Percentiles rank a stretch among this genome's conserved stretches.
phyloP scores from a whole-genome alignment of 2,888 invertebrate genomes.

The Apodemia mormo region DNA sequence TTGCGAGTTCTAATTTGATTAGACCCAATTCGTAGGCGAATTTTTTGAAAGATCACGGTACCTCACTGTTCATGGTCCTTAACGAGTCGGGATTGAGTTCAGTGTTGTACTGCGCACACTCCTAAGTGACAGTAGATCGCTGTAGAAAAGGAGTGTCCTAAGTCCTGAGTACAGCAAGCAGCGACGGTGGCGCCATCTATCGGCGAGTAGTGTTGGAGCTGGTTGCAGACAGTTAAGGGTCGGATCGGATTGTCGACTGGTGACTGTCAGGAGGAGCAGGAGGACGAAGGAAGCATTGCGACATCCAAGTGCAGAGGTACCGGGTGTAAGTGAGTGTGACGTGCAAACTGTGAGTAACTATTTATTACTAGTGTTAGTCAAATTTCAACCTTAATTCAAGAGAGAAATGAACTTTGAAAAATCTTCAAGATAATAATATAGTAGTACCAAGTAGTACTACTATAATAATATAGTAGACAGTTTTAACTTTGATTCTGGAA shows the following conservation, averaged over 20 bases:
- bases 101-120: not conserved
- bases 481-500: not conserved
- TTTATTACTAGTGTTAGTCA: constrained; percentile 1
- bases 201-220: not conserved
- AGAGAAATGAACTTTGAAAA: not conserved
- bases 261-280: not conserved
- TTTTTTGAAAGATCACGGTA: no score
- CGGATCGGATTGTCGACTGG: no score
- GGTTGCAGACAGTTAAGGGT: not conserved
- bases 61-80: not conserved
- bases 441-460: not conserved
- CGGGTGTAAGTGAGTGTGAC: not conserved
- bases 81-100: not conserved
- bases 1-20: no score
- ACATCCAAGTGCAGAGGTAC: not conserved
- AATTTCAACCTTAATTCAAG: constrained; percentile 6
- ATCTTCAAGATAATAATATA: not conserved
- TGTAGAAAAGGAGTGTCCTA: not conserved
- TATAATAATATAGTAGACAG: not conserved
- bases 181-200: constrained; percentile 7
- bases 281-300: not conserved
- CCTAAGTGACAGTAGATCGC: not conserved
- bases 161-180: constrained; percentile 8
- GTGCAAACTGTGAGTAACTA: not conserved
- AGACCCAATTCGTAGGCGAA: no score